Base-by-base conservation (phyloP, 1,140 invertebrate genomes). In the Diabrotica undecimpunctata region DNA sequence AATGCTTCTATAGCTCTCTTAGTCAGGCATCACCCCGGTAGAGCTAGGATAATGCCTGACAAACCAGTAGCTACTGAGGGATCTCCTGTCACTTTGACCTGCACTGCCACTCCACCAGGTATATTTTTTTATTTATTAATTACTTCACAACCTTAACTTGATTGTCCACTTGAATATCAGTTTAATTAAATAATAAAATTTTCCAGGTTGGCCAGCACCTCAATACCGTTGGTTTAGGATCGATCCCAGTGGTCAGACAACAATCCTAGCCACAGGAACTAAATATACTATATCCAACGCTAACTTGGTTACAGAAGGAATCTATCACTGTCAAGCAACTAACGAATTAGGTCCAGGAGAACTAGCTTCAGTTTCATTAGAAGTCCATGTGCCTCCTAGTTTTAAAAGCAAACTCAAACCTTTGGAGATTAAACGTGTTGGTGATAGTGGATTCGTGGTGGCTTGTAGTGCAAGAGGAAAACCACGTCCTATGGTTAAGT, bases 261-360 rank as follows among this genome's bases (percentile, higher is more conserved):
- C 84, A 7, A 86, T 88, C 7, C 79, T 91, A 0, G 87, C 87
- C 2, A 86, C 87, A n/a, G 91, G 92, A 0, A 85, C 87, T 0
- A 90, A 90, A 67, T 95, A 94, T 74, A 92, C 91, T 38, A 95
- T 97, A 70, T 85, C 88, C 0, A 88, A 88, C 25, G 92, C 92
- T 0, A 88, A 93, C 72, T 80, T 94, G 13, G 88, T 86, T 9
- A 92, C 90, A 72, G 94, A 96, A 79, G 95, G 94, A 3, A 87
- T 87, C 13, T 96, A 96, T 77, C 89, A 90, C 73, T 97, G 95
- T 74, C 90, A 94, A 75, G 93, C 93, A 0, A 88, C 87, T 12
- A 97, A 96, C 73, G 91, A 93, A 76, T 83, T 96, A 64, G 95
- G 95, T 5, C 87, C 88, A 55, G 92, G 94, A 0, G 90, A 92